Base-by-base conservation (phyloP, 1,140 invertebrate species). In the Anastatus disparis region DNA sequence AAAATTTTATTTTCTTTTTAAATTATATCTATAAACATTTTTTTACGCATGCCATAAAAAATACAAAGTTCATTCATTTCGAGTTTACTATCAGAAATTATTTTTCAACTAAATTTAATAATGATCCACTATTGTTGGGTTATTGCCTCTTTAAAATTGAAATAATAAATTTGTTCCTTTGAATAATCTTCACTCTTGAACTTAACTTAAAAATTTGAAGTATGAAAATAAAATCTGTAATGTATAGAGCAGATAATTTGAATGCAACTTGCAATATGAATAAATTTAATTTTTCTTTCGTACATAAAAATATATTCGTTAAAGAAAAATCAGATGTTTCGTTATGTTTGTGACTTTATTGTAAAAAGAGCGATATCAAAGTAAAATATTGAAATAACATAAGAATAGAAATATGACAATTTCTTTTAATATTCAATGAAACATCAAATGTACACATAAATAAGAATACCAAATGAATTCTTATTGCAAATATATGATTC, bases 1-100 rank as follows among this genome's bases (percentile, higher is more conserved):
- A 46, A 44, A 44, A 44, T 27, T 61, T 61, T 46, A 44, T 61
- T 44, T 61, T 26, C 58, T 27, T 61, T 58, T 61, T 61, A 29
- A 22, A 61, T 61, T 61, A 61, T 61, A 61, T 22, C 58, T 61
- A 61, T 61, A 61, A 61, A 61, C n/a, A n/a, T 27, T 46, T 61
- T 20, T 24, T 44, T 61, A 46, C 58, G 38, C 44, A 17, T 44
- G 58, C 29, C 58, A 61, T 61, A 46, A 61, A 52, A 61, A n/a
- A n/a, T n/a, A n/a, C n/a, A n/a, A 61, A 61, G 40, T 61, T 61
- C 38, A 29, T 44, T 35, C 31, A 35, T 35, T 35, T 15, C 40
- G n/a, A 29, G 58, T 61, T 61, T 61, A 61, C 58, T 61, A 12
- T 26, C 58, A 44, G n/a, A 61, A 24, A 61, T 61, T 44, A 61